A percentile compares a stretch with the other conserved stretches of the same genome.
phyloP scores from a whole-genome alignment of 1,140 invertebrate species.

The Drosophila nigrodunni region DNA sequence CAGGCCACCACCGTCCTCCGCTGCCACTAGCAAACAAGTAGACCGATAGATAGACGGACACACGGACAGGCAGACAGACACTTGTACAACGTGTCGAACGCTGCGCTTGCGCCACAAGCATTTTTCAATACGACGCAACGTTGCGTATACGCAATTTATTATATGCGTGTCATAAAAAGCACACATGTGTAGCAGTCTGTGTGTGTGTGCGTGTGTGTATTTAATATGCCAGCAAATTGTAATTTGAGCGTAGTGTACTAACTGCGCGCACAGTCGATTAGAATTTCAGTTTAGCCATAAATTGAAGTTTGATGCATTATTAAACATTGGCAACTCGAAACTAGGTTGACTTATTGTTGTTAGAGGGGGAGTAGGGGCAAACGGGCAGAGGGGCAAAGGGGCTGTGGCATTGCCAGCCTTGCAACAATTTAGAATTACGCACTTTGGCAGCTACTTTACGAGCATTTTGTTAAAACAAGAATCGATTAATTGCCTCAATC shows the following conservation, averaged over 20 bases:
- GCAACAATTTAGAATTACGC: slow-evolving; percentile 43
- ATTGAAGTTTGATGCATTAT: slow-evolving; percentile 56
- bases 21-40: background rate
- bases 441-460: slow-evolving; percentile 28
- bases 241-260: slow-evolving; percentile 63
- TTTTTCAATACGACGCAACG: slow-evolving; percentile 62
- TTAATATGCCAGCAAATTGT: slow-evolving; percentile 69
- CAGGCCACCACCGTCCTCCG: background rate
- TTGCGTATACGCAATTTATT: slow-evolving; percentile 82
- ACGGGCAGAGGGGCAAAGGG: background rate
- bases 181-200: background rate
- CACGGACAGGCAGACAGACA: slow-evolving; percentile 22
- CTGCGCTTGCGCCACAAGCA: slow-evolving; percentile 79
- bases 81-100: slow-evolving; percentile 69
- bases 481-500: slow-evolving; percentile 74
- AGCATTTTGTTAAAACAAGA: slow-evolving; percentile 37
- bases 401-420: slow-evolving; percentile 12
- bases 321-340: slow-evolving; percentile 48
- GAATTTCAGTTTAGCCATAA: slow-evolving; percentile 71
- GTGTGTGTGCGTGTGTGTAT: slow-evolving; percentile 7
- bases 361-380: background rate
- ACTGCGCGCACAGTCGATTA: slow-evolving; percentile 54
- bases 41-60: too few relatives aligned
- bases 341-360: slow-evolving; percentile 65
- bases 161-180: slow-evolving; percentile 61